These are phyloP conservation scores for Nephila pilipes DNA, from an alignment of 1,140 invertebrate genomes.

Conservation along the genomic window DNA sequence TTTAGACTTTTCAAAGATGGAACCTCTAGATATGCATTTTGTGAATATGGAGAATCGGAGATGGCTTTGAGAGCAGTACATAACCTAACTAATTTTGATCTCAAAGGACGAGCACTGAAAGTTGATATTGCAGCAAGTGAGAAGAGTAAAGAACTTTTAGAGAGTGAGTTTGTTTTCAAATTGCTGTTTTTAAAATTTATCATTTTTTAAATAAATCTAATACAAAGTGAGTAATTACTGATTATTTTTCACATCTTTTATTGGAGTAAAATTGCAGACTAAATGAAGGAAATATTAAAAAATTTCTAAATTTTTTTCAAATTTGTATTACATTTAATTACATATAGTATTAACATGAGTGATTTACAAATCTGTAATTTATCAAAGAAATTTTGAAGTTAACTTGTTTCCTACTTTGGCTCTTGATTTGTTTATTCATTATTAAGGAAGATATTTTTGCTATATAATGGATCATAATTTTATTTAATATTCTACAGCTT, in stretches of 20 bases:
- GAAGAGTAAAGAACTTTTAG: constrained; percentile 96
- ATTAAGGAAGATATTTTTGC: too few species aligned
- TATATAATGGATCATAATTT: too few species aligned
- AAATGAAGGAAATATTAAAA: not conserved
- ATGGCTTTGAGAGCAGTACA: constrained; percentile 98
- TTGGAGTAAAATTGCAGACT: not conserved
- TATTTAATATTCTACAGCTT: too few species aligned
- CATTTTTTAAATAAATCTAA: not conserved
- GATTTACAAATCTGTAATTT: too few species aligned
- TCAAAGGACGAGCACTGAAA: constrained; percentile 94
- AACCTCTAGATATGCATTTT: constrained; percentile 99
- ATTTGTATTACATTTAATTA: too few species aligned
- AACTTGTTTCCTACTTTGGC: too few species aligned
- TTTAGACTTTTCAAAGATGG: constrained; percentile 88
- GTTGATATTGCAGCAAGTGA: constrained; percentile 99
- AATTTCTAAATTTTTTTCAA: too few species aligned
- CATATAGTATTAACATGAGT: too few species aligned
- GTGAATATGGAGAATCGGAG: constrained; percentile 99
- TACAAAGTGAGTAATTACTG: not conserved
- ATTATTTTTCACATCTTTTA: not conserved
- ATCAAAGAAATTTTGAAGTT: too few species aligned
- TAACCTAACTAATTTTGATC: constrained; percentile 98
- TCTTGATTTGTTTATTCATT: too few species aligned
- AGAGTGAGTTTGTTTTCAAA: constrained; percentile 81
- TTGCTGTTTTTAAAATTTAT: not conserved